Evolutionary conservation across 2,113 vertebrate genomes (phyloP).

Genomic region (Rhinichthys klamathensis): DNA sequence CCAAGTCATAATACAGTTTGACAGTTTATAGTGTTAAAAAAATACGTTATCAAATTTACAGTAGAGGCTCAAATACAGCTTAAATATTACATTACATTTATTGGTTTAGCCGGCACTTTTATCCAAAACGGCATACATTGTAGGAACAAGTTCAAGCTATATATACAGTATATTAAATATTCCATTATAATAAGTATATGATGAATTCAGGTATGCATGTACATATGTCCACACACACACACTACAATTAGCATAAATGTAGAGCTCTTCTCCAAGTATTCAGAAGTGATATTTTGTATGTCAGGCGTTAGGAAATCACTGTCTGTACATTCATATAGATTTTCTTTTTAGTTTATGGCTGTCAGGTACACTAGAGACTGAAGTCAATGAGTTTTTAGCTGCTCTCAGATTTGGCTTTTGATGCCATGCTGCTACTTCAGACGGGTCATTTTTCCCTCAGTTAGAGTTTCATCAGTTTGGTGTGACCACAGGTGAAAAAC

Average conservation of each 20-base stretch:
- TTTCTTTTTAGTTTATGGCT: slow-evolving; percentile 69
- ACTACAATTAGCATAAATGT: slow-evolving; percentile 1
- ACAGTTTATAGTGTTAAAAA: too few species aligned
- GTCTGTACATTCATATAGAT: slow-evolving; percentile 64
- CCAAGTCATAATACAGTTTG: too few species aligned
- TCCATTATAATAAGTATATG: too few species aligned
- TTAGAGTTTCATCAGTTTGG: slow-evolving; percentile 66
- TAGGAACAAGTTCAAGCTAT: too few species aligned
- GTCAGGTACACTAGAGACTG: slow-evolving; percentile 70
- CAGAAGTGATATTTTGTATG: slow-evolving; percentile 56
- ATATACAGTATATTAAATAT: too few species aligned
- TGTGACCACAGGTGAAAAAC: slow-evolving; percentile 69
- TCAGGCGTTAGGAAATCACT: slow-evolving; percentile 65
- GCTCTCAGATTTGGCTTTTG: slow-evolving; percentile 65
- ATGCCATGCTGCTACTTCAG: slow-evolving; percentile 60
- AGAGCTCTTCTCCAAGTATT: slow-evolving; percentile 9
- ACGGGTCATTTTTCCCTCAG: slow-evolving; percentile 56
- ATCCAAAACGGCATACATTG: too few species aligned
- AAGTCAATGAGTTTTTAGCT: slow-evolving; percentile 69
- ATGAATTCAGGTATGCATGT: not conserved
- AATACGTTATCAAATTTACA: too few species aligned
- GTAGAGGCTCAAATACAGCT: too few species aligned
- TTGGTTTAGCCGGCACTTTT: too few species aligned
- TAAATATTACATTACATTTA: too few species aligned
- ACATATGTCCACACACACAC: not conserved